Conservation (phyloP, 2,888 invertebrate genomes). For the Nysson spinosus region DNA sequence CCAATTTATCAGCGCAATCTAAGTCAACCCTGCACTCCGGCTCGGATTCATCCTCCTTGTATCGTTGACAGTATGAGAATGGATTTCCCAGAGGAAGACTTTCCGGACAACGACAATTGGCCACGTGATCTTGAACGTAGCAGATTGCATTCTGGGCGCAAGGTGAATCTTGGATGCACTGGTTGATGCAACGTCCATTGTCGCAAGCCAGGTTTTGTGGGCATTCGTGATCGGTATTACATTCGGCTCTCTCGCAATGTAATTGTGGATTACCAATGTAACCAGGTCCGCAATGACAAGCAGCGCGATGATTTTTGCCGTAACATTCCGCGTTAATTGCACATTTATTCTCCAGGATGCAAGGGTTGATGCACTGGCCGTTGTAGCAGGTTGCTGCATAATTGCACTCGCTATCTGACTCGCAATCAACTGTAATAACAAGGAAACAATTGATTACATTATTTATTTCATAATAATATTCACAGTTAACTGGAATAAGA, state of each 20-base stretch:
- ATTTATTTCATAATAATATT: background rate
- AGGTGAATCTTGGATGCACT: constrained; percentile 84
- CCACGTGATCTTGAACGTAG: constrained; percentile 87
- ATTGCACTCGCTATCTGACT: constrained; percentile 89
- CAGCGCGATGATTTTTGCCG: constrained; percentile 87
- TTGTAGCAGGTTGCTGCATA: constrained; percentile 89
- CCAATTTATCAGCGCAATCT: constrained; percentile 89
- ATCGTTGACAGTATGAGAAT: constrained; percentile 84
- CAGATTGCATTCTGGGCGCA: constrained; percentile 92
- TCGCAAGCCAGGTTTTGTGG: constrained; percentile 86
- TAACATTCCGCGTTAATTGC: constrained; percentile 91
- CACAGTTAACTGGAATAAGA: background rate
- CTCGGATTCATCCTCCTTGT: constrained; percentile 74
- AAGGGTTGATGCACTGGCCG: constrained; percentile 89
- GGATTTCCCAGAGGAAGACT: constrained; percentile 89
- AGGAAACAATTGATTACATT: too few relatives aligned
- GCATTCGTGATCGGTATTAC: constrained; percentile 88
- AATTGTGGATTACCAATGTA: constrained; percentile 89
- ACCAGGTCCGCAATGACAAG: constrained; percentile 88
- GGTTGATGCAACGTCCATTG: constrained; percentile 86
- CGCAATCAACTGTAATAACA: constrained; percentile 85
- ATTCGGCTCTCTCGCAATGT: constrained; percentile 88
- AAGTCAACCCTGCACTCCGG: constrained; percentile 87
- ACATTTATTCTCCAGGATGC: constrained; percentile 88
- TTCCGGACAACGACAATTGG: constrained; percentile 90